Evolutionary conservation across 1,140 invertebrate genomes (phyloP).

Genomic region (Drosophila willistoni): DNA sequence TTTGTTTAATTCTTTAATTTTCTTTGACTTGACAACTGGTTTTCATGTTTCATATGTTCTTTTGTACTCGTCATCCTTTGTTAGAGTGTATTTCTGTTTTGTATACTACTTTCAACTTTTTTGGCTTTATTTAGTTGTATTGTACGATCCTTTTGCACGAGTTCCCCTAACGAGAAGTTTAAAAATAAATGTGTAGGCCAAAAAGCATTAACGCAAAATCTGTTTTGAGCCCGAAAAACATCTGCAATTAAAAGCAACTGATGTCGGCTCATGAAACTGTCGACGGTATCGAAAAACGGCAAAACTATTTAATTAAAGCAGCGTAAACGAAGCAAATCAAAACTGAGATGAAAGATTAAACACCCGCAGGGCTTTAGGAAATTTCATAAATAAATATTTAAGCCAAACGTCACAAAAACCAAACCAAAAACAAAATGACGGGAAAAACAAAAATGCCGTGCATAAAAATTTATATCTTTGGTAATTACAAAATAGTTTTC

Average conservation of each 20-base stretch:
- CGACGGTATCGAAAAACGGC: slow-evolving; percentile 15
- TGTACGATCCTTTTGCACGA: background rate
- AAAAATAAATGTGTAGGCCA: slow-evolving; percentile 2
- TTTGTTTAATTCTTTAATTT: background rate
- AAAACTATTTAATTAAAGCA: slow-evolving; percentile 58
- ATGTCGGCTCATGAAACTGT: slow-evolving; percentile 49
- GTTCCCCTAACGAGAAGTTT: slow-evolving; percentile 16
- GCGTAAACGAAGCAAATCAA: background rate
- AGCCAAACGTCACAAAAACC: slow-evolving; percentile 1
- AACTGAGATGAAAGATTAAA: background rate
- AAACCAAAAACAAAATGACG: slow-evolving; percentile 1
- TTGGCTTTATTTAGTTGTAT: background rate
- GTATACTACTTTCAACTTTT: background rate
- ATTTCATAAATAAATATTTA: slow-evolving; percentile 8
- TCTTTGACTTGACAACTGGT: too few relatives aligned
- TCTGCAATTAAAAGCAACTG: slow-evolving; percentile 57
- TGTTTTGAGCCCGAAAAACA: slow-evolving; percentile 5
- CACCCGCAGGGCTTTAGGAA: background rate
- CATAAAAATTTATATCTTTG: slow-evolving; percentile 72
- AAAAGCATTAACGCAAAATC: background rate
- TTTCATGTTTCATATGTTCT: background rate
- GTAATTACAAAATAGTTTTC: slow-evolving; percentile 76
- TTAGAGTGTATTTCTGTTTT: too few relatives aligned
- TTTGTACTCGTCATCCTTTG: background rate
- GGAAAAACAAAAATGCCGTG: background rate